Evolutionary conservation across 2,797 vertebrate species (phyloP).

Genomic region (Enteromius treurensis): DNA sequence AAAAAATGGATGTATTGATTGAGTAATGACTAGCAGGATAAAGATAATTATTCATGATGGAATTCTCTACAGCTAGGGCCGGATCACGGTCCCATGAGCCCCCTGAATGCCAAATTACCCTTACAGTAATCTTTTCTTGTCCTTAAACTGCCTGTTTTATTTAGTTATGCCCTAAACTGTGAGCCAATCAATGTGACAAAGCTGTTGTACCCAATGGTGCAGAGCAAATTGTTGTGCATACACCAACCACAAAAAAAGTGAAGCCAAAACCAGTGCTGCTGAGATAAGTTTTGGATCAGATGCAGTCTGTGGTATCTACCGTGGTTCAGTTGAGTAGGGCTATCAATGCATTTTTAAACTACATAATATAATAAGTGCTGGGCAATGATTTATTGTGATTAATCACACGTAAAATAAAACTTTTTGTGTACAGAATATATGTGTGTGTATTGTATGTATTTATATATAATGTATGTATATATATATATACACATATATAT

Average conservation of each 20-base stretch:
- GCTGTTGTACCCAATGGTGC: background rate
- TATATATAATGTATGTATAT: too few species aligned
- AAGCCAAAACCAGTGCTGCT: background rate
- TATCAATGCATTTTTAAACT: background rate
- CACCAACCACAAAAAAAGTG: background rate
- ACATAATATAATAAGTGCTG: too few species aligned
- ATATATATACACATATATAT: too few species aligned
- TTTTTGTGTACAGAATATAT: too few species aligned
- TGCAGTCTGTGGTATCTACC: background rate
- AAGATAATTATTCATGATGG: conserved; percentile 55
- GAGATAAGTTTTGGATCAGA: background rate
- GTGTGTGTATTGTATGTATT: too few species aligned
- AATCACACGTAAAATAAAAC: too few species aligned
- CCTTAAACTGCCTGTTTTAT: conserved; percentile 25
- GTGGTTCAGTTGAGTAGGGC: background rate
- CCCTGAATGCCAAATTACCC: conserved; percentile 8
- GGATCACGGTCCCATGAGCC: background rate
- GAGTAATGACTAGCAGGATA: conserved; percentile 50
- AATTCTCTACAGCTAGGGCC: background rate
- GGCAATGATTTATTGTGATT: too few species aligned
- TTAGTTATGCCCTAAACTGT: background rate
- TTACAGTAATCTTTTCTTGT: conserved; percentile 5
- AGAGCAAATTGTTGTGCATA: background rate
- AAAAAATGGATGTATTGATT: conserved; percentile 12
- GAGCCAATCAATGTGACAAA: conserved; percentile 19